Base-by-base conservation (phyloP, 2,113 vertebrate genomes). In the Dasyornis broadbenti region DNA sequence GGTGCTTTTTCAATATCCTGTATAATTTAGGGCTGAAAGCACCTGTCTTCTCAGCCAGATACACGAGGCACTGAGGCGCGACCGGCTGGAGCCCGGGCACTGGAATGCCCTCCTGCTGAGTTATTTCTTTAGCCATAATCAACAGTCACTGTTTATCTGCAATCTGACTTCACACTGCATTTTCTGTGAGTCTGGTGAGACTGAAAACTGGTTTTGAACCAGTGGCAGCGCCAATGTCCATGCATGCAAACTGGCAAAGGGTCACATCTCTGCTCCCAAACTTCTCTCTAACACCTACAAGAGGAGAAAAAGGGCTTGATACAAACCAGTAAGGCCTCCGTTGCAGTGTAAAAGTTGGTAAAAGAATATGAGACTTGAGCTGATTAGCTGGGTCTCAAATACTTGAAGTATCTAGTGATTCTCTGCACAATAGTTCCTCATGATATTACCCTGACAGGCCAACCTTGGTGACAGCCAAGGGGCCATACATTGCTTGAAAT, bases 91-190 rank as follows among this genome's bases (percentile, higher is more conserved):
- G 91, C 94, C 95, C 37, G 27, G 89, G 90, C 86, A 56, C 90
- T 95, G 98, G 98, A 98, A 98, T 98, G 96, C 95, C 96, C 97
- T 98, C 97, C 97, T 95, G 96, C 97, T 94, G 96, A 80, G 91
- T 69, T 94, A 69, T 80, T 96, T 86, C 95, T 96, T 93, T 75
- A 92, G 95, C 94, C 90, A 84, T 89, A 78, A 97, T 54, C 88
- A 82, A 68, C 92, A 95, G n/a, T 56, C 88, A 28, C 88, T 85
- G 33, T 90, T 96, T 84, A 81, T 76, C 90, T 83, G 70, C 66
- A 19, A n/a, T 66, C 72, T 80, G 85, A 90, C 88, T 75, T 93
- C 65, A 64, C 70, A 28, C 66, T 78, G 44, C 19, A 19, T 92
- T 95, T 93, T 94, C 90, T 50, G 3, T 30, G 49, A 63, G 49